Evolutionary conservation across 2,797 vertebrate species (phyloP).

Genomic region (Sebastes matsubarae): DNA sequence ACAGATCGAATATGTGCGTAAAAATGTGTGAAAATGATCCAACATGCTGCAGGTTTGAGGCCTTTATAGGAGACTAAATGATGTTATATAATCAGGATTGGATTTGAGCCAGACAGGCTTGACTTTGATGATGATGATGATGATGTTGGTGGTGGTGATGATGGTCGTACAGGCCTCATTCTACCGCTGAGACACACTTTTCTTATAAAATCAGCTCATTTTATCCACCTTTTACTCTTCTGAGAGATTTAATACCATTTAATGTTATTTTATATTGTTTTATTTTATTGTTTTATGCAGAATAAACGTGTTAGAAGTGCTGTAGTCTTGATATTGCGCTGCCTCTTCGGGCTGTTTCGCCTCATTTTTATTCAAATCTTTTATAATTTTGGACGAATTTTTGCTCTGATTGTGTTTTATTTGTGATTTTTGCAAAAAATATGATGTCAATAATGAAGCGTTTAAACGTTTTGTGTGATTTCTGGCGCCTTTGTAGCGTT

Average conservation of each 20-base stretch:
- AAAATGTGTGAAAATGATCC: neutral
- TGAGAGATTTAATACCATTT: neutral
- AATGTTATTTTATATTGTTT: neutral
- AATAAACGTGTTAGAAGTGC: neutral
- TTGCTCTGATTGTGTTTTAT: accelerated
- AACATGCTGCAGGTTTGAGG: neutral
- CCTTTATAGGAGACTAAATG: neutral
- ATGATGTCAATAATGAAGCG: accelerated
- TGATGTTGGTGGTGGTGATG: slow-evolving; percentile 23
- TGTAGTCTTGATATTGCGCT: neutral
- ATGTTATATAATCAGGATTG: neutral
- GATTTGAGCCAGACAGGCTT: slow-evolving; percentile 40
- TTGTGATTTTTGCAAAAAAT: neutral
- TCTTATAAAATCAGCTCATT: neutral
- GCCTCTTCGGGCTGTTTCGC: neutral
- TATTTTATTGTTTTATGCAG: neutral
- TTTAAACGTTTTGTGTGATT: neutral
- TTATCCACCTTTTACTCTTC: neutral
- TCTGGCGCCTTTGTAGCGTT: neutral
- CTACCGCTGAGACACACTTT: neutral
- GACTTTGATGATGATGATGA: slow-evolving; percentile 36
- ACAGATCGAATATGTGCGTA: neutral
- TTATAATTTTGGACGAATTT: neutral
- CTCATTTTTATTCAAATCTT: neutral
- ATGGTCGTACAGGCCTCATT: slow-evolving; percentile 40